Evolutionary conservation across 1,140 invertebrate species (phyloP).

Genomic region (Himalopsyche phryganea): DNA sequence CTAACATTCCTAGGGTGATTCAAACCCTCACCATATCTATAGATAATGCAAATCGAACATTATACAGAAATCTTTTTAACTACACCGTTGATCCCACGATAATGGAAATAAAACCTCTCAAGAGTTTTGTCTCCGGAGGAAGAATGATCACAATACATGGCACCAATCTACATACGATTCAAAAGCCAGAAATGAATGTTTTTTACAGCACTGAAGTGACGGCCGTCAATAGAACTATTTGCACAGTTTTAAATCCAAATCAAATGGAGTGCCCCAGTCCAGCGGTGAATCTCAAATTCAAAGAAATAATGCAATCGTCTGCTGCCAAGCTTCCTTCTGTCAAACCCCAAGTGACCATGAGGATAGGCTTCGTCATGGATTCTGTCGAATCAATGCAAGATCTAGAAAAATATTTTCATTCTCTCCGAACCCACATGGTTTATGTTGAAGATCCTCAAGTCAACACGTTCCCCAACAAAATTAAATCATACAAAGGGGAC

Average conservation of each 20-base stretch:
- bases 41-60: slow-evolving; percentile 61
- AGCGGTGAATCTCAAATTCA: slow-evolving; percentile 63
- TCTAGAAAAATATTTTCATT: slow-evolving; percentile 81
- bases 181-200: slow-evolving; percentile 85
- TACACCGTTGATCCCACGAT: slow-evolving; percentile 93
- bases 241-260: slow-evolving; percentile 80
- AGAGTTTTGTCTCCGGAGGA: slow-evolving; percentile 87
- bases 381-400: slow-evolving; percentile 85
- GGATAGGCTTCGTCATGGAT: slow-evolving; percentile 94
- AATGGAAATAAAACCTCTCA: slow-evolving; percentile 85
- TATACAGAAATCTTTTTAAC: slow-evolving; percentile 86
- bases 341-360: slow-evolving; percentile 62
- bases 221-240: slow-evolving; percentile 77
- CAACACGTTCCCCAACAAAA: slow-evolving; percentile 76
- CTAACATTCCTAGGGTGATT: slow-evolving; percentile 42
- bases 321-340: slow-evolving; percentile 35
- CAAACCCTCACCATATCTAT: slow-evolving; percentile 53
- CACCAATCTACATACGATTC: slow-evolving; percentile 85
- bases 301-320: slow-evolving; percentile 42
- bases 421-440: slow-evolving; percentile 71
- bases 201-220: slow-evolving; percentile 66
- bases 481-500: slow-evolving; percentile 92
- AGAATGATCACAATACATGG: slow-evolving; percentile 90
- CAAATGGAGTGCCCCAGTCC: slow-evolving; percentile 96
- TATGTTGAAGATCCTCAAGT: slow-evolving; percentile 93